These are phyloP conservation scores for Drepana arcuata DNA, from an alignment of 1,140 invertebrate species.

Conservation along the genomic window DNA sequence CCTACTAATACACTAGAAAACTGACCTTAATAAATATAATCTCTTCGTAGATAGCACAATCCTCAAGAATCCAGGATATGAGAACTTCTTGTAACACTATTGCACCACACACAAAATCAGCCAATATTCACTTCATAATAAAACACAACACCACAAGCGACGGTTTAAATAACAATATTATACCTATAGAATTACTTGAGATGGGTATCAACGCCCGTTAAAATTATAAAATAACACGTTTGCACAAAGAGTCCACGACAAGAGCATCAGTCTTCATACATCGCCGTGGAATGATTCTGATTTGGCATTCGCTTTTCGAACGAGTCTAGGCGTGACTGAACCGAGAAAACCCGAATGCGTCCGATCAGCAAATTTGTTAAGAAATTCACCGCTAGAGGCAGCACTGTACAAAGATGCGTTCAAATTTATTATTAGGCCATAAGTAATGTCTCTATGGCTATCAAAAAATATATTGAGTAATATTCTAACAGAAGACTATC, in stretches of 20 bases:
- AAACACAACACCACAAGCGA: slow-evolving; percentile 55
- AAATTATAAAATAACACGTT: slow-evolving; percentile 53
- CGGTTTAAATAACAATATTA: slow-evolving; percentile 53
- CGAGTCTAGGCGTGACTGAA: slow-evolving; percentile 68
- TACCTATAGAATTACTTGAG: slow-evolving; percentile 46
- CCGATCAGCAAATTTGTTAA: slow-evolving; percentile 31
- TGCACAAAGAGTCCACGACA: slow-evolving; percentile 57
- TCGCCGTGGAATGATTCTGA: slow-evolving; percentile 65
- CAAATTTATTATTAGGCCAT: no score
- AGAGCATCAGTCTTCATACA: slow-evolving; percentile 65
- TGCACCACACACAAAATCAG: slow-evolving; percentile 58
- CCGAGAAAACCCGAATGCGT: slow-evolving; percentile 45
- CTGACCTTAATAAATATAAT: slow-evolving; percentile 47
- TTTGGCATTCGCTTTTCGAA: slow-evolving; percentile 69
- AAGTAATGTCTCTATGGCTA: no score
- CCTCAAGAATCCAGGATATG: slow-evolving; percentile 53
- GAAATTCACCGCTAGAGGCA: slow-evolving; percentile 29
- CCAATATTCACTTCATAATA: slow-evolving; percentile 49
- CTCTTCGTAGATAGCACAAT: slow-evolving; percentile 44
- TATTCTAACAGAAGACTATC: no score
- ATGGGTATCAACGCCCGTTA: slow-evolving; percentile 47
- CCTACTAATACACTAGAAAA: slow-evolving; percentile 10
- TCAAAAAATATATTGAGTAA: no score
- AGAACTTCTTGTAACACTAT: slow-evolving; percentile 46
- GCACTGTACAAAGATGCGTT: slow-evolving; percentile 37